Evolutionary conservation across 2,113 vertebrate genomes (phyloP), one percentile per base, ranked within the genome.

Genomic region (Dipodomys spectabilis): DNA sequence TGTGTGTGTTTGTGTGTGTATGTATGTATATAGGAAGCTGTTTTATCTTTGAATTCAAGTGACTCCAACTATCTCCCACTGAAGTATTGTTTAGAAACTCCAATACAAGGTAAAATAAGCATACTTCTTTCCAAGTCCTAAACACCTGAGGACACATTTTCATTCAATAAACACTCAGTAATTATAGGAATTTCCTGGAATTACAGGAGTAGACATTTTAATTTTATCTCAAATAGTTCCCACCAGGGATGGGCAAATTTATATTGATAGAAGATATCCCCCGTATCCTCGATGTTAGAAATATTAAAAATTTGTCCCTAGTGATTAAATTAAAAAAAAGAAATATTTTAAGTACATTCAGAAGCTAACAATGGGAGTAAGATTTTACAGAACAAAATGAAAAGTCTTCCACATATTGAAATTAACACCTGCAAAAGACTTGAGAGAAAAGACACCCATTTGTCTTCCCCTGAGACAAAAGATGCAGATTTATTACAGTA

Each of bases 371-470:
- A 16, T 84, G 49, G 69, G 73, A 87, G 73, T 69, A 23, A n/a
- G 67, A 32, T 19, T 90, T 90, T 78, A 57, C 6, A 79, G 74
- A 71, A 67, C 9, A 44, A 86, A 93, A 62, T 81, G 71, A 88
- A 73, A 71, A 81, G 75, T 6, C 67, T 19, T 32, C 67, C 65
- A 86, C 71, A 77, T 93, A 84, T 1, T 83, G 65, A 92, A 79
- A 90, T 79, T 64, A 84, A 69, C 77, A 93, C 90, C 91, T 74
- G 49, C 22, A 39, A 64, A 79, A 82, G 49, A 82, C 64, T 18
- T 49, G 45, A 65, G 72, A 91, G 82, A 44, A 69, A 88, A 69
- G 68, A 39, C 28, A 15, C 13, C 53, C 45, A 44, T 35, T 57
- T n/a, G 69, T 69, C 44, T 81, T 27, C 73, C 90, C n/a, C 45